Evolutionary conservation across 2,797 vertebrate genomes (phyloP).

Genomic region (Eremophila alpestris): DNA sequence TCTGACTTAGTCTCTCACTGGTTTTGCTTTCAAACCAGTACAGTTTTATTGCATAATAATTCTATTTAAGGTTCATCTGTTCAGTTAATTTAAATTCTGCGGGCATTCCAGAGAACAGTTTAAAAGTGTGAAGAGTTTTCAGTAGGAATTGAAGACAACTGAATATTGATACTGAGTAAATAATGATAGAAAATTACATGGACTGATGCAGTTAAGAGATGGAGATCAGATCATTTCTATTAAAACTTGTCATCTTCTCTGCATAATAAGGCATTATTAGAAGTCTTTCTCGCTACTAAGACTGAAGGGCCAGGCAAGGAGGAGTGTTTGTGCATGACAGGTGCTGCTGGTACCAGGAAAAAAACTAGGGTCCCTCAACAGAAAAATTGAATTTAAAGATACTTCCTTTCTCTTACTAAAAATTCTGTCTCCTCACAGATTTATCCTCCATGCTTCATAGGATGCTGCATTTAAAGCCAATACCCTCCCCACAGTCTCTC

Average conservation of each 20-base stretch:
- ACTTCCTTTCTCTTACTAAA: background rate
- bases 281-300: background rate
- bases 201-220: background rate
- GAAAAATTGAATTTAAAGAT: background rate
- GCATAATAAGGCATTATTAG: background rate
- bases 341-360: background rate
- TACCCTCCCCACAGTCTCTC: rapidly evolving
- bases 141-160: background rate
- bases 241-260: background rate
- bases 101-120: background rate
- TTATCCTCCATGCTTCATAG: background rate
- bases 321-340: background rate
- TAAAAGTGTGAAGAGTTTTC: background rate
- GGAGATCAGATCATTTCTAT: background rate
- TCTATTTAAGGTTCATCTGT: background rate
- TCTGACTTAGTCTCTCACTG: no score
- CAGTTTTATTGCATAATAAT: conserved; percentile 9
- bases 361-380: background rate
- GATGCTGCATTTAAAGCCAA: background rate
- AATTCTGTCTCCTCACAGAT: background rate
- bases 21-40: no score
- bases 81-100: background rate
- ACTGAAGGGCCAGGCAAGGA: background rate
- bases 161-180: background rate
- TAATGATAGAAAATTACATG: background rate